Percentiles rank a stretch among this genome's conserved stretches.
phyloP scores from a whole-genome alignment of 2,888 invertebrate species.

The Pandemis cinnamomeana region DNA sequence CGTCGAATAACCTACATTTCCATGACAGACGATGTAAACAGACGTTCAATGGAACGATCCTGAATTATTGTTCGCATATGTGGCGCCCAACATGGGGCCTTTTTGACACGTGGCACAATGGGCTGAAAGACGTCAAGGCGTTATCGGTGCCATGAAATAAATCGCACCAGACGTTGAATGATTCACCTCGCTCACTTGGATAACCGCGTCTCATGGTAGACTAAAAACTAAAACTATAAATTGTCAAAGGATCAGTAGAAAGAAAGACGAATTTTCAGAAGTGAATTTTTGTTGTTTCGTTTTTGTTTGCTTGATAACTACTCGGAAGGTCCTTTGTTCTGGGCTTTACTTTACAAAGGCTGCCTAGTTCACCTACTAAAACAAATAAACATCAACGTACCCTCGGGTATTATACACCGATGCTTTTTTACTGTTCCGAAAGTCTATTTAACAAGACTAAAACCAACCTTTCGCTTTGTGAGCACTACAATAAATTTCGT shows the following conservation, averaged over 20 bases:
- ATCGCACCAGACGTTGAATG: constrained; percentile 55
- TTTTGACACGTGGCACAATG: constrained; percentile 57
- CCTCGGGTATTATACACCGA: not conserved
- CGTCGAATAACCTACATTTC: constrained; percentile 1
- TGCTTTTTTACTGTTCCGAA: not conserved
- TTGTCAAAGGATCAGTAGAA: not conserved
- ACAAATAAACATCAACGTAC: constrained; percentile 10
- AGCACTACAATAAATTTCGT: too few species aligned
- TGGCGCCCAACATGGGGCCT: constrained; percentile 40
- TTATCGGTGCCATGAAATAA: constrained; percentile 57
- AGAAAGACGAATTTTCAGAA: not conserved
- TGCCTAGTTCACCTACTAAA: not conserved
- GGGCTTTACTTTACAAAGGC: not conserved
- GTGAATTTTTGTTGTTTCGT: not conserved
- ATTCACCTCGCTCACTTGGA: constrained; percentile 50
- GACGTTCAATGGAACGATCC: constrained; percentile 50
- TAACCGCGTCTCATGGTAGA: constrained; percentile 35
- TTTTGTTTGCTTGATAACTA: not conserved
- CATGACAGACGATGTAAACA: constrained; percentile 1
- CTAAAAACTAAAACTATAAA: not conserved
- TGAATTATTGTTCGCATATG: constrained; percentile 60
- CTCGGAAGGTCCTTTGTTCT: constrained; percentile 15
- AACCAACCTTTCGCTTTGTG: too few species aligned
- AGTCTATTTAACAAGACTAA: too few species aligned
- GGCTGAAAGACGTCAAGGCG: constrained; percentile 55